A percentile compares a stretch with the other conserved stretches of the same genome.
These are phyloP conservation scores for Osmerus eperlanus DNA, from an alignment of 2,113 vertebrate species.

Conservation along the genomic window DNA sequence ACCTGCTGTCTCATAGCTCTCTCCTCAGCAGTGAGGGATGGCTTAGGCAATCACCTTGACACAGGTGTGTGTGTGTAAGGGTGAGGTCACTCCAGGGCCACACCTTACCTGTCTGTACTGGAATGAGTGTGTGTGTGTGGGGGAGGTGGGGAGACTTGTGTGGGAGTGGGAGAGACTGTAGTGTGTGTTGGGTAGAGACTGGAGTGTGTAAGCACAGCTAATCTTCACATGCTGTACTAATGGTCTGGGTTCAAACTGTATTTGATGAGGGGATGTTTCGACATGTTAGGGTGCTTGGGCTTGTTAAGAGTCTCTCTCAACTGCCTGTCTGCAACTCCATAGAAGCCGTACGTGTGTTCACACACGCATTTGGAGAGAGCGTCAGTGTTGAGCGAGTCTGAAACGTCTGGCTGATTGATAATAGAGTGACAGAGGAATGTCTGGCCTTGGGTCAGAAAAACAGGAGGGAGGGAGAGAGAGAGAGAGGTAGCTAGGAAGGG, in stretches of 20 bases:
- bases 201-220: too few species aligned
- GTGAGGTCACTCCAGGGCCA: neutral
- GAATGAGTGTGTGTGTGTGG: neutral
- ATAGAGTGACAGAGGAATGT: slow-evolving; percentile 52
- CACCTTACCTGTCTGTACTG: neutral
- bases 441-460: slow-evolving; percentile 50
- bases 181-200: too few species aligned
- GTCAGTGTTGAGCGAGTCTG: slow-evolving; percentile 20
- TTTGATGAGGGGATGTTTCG: too few species aligned
- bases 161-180: too few species aligned
- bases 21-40: neutral
- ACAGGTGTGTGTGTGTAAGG: neutral
- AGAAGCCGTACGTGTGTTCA: neutral
- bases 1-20: neutral
- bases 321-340: neutral
- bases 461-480: slow-evolving; percentile 2
- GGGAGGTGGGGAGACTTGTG: too few species aligned
- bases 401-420: slow-evolving; percentile 25
- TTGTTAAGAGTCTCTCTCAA: too few species aligned
- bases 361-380: slow-evolving; percentile 10
- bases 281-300: too few species aligned
- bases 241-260: too few species aligned
- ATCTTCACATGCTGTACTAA: too few species aligned
- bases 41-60: neutral
- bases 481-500: slow-evolving; percentile 25